These are phyloP conservation scores for Nowickia ferox DNA, from an alignment of 2,888 invertebrate species.

Conservation along the genomic window DNA sequence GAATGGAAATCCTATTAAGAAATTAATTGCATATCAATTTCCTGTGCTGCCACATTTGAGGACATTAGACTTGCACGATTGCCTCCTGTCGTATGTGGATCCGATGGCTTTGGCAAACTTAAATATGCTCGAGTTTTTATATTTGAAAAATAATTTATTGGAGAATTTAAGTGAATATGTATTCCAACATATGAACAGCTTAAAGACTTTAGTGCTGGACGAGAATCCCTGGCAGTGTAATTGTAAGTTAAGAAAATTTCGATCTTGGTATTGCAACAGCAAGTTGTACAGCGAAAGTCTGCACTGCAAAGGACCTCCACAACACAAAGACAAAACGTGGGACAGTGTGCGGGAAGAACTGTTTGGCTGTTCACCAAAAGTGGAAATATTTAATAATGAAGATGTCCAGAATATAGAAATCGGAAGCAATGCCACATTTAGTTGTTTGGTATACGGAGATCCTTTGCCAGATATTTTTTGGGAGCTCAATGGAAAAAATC, in stretches of 20 bases:
- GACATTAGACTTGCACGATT: conserved; percentile 91
- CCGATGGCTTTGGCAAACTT: conserved; percentile 90
- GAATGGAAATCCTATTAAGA: conserved; percentile 91
- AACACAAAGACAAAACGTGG: conserved; percentile 89
- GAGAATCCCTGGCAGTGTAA: conserved; percentile 96
- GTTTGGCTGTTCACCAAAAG: conserved; percentile 92
- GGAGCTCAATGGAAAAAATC: conserved; percentile 89
- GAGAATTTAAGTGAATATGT: conserved; percentile 87
- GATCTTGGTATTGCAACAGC: conserved; percentile 91
- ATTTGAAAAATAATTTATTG: conserved; percentile 91
- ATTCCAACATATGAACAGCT: conserved; percentile 88
- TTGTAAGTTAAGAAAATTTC: conserved; percentile 92
- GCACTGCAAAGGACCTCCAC: conserved; percentile 88
- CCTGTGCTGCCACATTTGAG: conserved; percentile 91
- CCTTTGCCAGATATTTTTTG: conserved; percentile 93
- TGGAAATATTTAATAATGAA: conserved; percentile 85
- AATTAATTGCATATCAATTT: conserved; percentile 90
- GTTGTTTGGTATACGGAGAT: conserved; percentile 92
- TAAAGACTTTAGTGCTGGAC: conserved; percentile 91
- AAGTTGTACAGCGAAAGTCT: conserved; percentile 91
- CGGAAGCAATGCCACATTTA: conserved; percentile 92
- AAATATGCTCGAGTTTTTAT: conserved; percentile 89
- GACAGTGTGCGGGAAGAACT: conserved; percentile 89
- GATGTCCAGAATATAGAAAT: conserved; percentile 87
- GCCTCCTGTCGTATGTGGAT: conserved; percentile 90